Conservation (phyloP, 1,140 invertebrate genomes). For the Rhyzopertha dominica region DNA sequence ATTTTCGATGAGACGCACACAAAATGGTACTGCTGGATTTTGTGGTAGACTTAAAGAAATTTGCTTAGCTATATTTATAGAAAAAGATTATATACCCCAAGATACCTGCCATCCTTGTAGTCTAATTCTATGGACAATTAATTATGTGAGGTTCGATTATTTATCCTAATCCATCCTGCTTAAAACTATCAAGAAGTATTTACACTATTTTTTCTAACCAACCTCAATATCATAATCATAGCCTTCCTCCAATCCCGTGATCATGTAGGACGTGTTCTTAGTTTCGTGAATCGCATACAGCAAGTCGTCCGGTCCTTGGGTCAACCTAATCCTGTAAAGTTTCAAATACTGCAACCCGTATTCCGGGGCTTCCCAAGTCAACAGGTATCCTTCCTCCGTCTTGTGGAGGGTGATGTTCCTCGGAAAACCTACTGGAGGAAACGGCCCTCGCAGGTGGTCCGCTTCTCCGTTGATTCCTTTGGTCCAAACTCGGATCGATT, state of each 20-base stretch:
- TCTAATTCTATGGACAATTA: too few species aligned
- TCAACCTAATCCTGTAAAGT: slow-evolving; percentile 59
- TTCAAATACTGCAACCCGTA: slow-evolving; percentile 53
- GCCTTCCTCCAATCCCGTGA: slow-evolving; percentile 60
- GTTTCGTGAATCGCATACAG: slow-evolving; percentile 58
- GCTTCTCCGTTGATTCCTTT: slow-evolving; percentile 49
- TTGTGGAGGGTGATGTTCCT: slow-evolving; percentile 59
- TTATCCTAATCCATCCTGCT: too few species aligned
- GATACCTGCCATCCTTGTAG: too few species aligned
- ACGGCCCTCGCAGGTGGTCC: slow-evolving; percentile 6
- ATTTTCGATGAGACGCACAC: too few species aligned
- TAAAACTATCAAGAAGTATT: too few species aligned
- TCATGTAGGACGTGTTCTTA: slow-evolving; percentile 55
- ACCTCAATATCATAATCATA: slow-evolving; percentile 61
- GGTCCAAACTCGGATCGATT: slow-evolving; percentile 71
- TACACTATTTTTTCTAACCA: too few species aligned
- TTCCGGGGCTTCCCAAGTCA: slow-evolving; percentile 67
- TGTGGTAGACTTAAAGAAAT: too few species aligned
- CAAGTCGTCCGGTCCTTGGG: slow-evolving; percentile 52
- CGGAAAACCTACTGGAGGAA: slow-evolving; percentile 55
- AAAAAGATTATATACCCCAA: too few species aligned
- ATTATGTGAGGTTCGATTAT: too few species aligned
- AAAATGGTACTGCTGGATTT: too few species aligned
- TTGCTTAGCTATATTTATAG: too few species aligned
- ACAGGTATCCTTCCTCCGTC: slow-evolving; percentile 59